A percentile compares a stretch with the other conserved stretches of the same genome.
phyloP scores from a whole-genome alignment of 2,113 vertebrate genomes.

The Nannospalax galili region DNA sequence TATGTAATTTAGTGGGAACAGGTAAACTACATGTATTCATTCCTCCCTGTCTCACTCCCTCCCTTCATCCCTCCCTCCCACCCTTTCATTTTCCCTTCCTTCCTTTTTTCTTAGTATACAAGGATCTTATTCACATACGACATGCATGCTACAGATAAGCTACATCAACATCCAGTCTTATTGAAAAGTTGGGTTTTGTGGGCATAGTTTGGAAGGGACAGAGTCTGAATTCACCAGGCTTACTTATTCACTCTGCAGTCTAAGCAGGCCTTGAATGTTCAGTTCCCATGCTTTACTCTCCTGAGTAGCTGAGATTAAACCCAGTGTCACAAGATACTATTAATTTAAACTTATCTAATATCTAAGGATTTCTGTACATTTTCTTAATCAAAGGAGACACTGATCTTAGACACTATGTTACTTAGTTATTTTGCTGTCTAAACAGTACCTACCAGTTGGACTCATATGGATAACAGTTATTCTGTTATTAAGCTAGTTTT shows the following conservation, averaged over 20 bases:
- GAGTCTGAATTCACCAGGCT: too few relatives aligned
- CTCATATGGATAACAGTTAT: accelerated
- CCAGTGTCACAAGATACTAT: background rate
- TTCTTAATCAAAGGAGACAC: background rate
- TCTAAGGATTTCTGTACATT: background rate
- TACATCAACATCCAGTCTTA: background rate
- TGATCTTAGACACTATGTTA: background rate
- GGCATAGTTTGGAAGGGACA: too few relatives aligned
- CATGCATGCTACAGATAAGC: background rate
- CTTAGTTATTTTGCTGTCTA: background rate
- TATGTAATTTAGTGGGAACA: background rate
- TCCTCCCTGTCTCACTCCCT: background rate
- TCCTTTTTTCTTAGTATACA: background rate
- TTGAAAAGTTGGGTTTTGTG: too few relatives aligned
- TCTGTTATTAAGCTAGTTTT: background rate
- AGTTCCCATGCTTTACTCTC: accelerated
- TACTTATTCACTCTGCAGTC: background rate
- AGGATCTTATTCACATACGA: too few relatives aligned
- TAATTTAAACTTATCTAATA: background rate
- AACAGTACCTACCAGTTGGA: background rate
- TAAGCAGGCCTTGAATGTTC: background rate
- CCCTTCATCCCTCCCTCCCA: background rate
- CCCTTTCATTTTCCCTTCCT: background rate
- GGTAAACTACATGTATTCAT: background rate
- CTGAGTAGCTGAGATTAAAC: background rate